Evolutionary conservation across 2,113 vertebrate genomes (phyloP), one percentile per base, ranked within the genome.

Genomic region (Cynopterus brachyotis): DNA sequence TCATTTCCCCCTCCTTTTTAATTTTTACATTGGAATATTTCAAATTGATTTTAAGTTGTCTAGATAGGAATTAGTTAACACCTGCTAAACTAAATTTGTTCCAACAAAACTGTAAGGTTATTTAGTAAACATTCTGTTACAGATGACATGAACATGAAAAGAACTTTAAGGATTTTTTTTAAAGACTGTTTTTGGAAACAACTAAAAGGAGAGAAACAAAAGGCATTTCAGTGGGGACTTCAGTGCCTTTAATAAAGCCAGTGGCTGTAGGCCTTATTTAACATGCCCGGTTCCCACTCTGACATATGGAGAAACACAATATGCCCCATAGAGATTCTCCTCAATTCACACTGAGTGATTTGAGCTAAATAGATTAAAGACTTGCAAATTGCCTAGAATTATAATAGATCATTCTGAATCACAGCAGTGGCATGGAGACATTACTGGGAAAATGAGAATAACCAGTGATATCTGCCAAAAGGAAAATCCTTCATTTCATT

Each of bases 1-100:
- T 80, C 45, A 80, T 75, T 97, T 86, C 28, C 42, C 76, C 47
- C 30, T 78, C 88, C 10, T 81, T 94, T 73, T 96, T 72, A 78
- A 90, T 66, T 93, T 93, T 97, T 85, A 82, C 19, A 85, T 9
- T 76, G 82, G 73, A 45, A 76, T 81, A 92, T 82, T 95, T 96
- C 50, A 86, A 78, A 93, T 81, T 81, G 40, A 69, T 75, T 96
- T 95, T 73, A 79, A 62, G 20, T 75, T 76, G 28, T 94, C 45
- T 90, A 70, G n/a, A 83, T 11, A 92, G 80, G 24, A 35, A 6
- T 75, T 94, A 50, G 50, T 50, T 16, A 16, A 17, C 9, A 62
- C 15, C 42, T 53, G n/a, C 32, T 55, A 76, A 81, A 60, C 57
- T 72, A 69, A 89, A 97, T 92, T 1, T 73, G 37, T 78, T 35